These are phyloP conservation scores for Globodera ellingtonae DNA, from an alignment of 1,140 invertebrate species.

Conservation along the genomic window DNA sequence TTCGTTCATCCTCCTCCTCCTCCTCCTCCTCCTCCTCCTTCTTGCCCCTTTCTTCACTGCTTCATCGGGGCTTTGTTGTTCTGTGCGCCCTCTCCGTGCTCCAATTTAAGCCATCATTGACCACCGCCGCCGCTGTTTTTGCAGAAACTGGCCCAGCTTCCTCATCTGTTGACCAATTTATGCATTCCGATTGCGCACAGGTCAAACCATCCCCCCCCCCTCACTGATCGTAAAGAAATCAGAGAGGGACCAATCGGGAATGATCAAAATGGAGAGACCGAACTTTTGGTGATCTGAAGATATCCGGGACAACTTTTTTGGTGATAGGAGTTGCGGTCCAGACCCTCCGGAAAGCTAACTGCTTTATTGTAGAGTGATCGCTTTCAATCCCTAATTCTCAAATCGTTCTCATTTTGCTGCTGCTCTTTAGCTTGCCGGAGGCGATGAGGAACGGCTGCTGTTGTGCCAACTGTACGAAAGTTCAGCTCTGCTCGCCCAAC, in stretches of 20 bases:
- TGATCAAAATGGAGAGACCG: no score
- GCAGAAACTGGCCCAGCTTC: background rate
- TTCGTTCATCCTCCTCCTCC: background rate
- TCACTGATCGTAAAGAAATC: no score
- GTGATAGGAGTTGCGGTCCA: no score
- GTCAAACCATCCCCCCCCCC: background rate
- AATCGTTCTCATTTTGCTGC: constrained; percentile 10
- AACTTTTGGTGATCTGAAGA: no score
- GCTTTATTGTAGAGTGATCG: no score
- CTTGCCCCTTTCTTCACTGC: background rate
- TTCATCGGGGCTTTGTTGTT: background rate
- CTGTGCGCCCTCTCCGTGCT: background rate
- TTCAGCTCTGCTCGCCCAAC: constrained; percentile 53
- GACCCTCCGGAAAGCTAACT: background rate
- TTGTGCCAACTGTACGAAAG: constrained; percentile 61
- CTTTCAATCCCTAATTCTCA: background rate
- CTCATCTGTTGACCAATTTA: background rate
- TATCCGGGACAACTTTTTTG: no score
- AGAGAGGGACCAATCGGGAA: no score
- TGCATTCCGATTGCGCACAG: background rate
- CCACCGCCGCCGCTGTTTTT: background rate
- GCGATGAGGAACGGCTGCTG: constrained; percentile 54
- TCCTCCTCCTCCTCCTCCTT: background rate
- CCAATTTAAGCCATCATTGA: background rate
- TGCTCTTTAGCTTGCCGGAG: constrained; percentile 23